phyloP scores from a whole-genome alignment of 2,113 vertebrate genomes.

The Stegostoma tigrinum region DNA sequence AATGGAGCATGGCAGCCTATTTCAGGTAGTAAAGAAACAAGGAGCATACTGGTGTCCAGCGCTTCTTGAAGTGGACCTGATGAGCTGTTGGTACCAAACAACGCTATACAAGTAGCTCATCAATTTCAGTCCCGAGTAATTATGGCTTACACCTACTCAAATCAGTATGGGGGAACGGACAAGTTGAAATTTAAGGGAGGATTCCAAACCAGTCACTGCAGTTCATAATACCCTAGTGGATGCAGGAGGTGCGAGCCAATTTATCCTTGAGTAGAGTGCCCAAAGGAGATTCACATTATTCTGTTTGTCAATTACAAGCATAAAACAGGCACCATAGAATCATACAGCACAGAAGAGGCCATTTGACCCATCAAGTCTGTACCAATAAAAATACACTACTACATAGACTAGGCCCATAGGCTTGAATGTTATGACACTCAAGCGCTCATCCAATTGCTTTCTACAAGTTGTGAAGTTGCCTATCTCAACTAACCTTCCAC shows the following conservation, averaged over 20 bases:
- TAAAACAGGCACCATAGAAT: not conserved
- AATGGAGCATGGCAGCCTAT: not conserved
- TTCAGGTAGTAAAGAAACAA: not conserved
- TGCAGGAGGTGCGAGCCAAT: no score
- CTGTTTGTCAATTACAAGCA: not conserved
- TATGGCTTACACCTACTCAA: not conserved
- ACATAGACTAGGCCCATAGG: no score
- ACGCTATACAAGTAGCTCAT: not conserved
- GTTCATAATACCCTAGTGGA: not conserved
- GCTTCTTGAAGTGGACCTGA: not conserved
- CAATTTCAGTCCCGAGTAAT: not conserved
- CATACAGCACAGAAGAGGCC: no score
- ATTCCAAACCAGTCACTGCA: not conserved
- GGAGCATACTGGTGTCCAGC: not conserved
- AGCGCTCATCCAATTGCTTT: no score
- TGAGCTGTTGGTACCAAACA: not conserved
- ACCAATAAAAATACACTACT: no score
- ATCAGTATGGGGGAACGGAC: no score
- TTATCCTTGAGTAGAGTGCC: not conserved
- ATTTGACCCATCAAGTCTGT: no score
- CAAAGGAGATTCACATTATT: not conserved
- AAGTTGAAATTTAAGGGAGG: not conserved
- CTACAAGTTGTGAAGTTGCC: no score
- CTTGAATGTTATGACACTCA: no score
- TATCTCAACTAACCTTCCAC: no score